phyloP scores from a whole-genome alignment of 2,888 invertebrate species.

The Scaptomyza flava region DNA sequence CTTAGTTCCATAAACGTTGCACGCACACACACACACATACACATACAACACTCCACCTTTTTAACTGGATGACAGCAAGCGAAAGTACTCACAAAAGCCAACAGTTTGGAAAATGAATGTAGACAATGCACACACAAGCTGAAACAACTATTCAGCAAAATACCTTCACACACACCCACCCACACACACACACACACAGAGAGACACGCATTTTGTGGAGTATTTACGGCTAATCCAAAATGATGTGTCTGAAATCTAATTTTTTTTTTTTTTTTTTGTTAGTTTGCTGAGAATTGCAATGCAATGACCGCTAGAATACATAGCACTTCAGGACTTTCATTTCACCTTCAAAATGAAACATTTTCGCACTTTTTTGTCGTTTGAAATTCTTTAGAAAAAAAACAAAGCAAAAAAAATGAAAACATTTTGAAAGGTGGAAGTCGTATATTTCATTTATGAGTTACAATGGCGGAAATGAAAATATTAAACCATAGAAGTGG shows the following conservation, averaged over 20 bases:
- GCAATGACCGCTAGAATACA: constrained; percentile 58
- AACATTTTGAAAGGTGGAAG: constrained; percentile 49
- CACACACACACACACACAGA: constrained; percentile 13
- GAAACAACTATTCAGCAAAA: constrained; percentile 42
- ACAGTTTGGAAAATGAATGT: constrained; percentile 70
- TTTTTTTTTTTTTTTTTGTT: constrained; percentile 11
- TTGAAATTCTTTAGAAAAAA: constrained; percentile 28
- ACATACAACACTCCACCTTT: constrained; percentile 20
- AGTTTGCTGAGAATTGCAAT: constrained; percentile 38
- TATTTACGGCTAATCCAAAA: constrained; percentile 71
- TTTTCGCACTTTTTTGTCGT: constrained; percentile 39
- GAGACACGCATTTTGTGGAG: constrained; percentile 44
- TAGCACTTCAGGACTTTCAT: constrained; percentile 54
- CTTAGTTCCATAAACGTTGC: constrained; percentile 55
- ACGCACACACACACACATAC: no score
- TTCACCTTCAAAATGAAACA: constrained; percentile 66
- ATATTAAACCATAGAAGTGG: constrained; percentile 72
- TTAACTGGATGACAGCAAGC: constrained; percentile 23
- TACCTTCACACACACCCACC: constrained; percentile 19
- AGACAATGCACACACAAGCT: constrained; percentile 61
- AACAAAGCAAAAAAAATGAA: neutral
- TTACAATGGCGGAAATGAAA: constrained; percentile 75
- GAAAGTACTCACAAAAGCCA: constrained; percentile 54
- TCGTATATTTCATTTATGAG: constrained; percentile 72
- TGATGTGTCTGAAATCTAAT: constrained; percentile 72